Percentiles rank a stretch among this genome's conserved stretches.
phyloP scores from a whole-genome alignment of 2,888 invertebrate species.

The Calameuta filiformis region DNA sequence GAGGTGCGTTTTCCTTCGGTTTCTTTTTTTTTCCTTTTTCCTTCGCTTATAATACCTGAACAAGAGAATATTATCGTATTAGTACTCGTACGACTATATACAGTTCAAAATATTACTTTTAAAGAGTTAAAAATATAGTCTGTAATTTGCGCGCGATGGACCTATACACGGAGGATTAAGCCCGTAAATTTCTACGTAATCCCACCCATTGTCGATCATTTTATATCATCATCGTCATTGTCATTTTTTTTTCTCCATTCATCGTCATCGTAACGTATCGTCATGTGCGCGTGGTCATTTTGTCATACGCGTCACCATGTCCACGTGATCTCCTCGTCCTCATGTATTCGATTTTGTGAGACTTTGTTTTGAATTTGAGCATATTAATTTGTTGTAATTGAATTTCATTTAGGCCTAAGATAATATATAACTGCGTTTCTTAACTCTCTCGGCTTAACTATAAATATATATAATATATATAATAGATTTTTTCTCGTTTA shows the following conservation, averaged over 20 bases:
- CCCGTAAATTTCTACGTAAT: not conserved
- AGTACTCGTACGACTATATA: slow-evolving; percentile 59
- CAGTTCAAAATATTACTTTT: slow-evolving; percentile 63
- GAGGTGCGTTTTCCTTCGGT: slow-evolving; percentile 6
- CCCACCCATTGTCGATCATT: not conserved
- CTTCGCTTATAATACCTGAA: slow-evolving; percentile 46
- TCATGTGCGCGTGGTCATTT: not conserved
- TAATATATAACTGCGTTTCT: slow-evolving; percentile 33
- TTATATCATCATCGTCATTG: slow-evolving; percentile 13
- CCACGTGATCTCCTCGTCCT: not conserved
- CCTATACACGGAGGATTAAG: slow-evolving; percentile 42
- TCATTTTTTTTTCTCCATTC: slow-evolving; percentile 23
- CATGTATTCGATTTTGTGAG: slow-evolving; percentile 39
- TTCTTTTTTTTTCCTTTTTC: slow-evolving; percentile 7
- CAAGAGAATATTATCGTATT: slow-evolving; percentile 58
- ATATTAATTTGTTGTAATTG: slow-evolving; percentile 57
- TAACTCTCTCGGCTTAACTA: slow-evolving; percentile 39
- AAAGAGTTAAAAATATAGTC: slow-evolving; percentile 66
- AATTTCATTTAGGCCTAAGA: slow-evolving; percentile 52
- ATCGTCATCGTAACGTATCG: not conserved
- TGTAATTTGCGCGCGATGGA: slow-evolving; percentile 60
- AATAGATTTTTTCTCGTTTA: slow-evolving; percentile 30
- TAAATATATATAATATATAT: slow-evolving; percentile 35
- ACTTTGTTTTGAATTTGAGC: slow-evolving; percentile 57
- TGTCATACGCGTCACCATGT: not conserved